phyloP scores from a whole-genome alignment of 2,797 vertebrate genomes.

The Brachyalestes nurse region DNA sequence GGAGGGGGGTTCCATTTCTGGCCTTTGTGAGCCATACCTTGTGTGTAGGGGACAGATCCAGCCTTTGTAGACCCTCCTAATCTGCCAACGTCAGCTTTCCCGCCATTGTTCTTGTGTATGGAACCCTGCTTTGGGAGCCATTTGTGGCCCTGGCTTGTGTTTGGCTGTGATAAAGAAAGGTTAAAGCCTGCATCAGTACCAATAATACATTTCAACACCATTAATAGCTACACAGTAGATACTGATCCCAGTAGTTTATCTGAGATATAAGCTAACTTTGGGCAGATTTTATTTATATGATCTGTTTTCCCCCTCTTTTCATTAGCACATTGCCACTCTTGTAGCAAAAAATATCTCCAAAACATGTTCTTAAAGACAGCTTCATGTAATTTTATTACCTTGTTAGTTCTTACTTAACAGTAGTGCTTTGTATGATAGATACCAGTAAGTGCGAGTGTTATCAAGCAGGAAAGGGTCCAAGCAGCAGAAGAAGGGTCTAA shows the following conservation, averaged over 20 bases:
- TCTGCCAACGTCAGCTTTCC: constrained; percentile 72
- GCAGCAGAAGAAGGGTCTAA: too few relatives aligned
- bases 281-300: neutral
- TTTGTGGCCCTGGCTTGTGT: constrained; percentile 72
- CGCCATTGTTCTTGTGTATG: constrained; percentile 72
- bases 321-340: neutral
- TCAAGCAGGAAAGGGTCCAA: too few relatives aligned
- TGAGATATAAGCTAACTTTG: neutral
- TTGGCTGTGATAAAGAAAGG: constrained; percentile 70
- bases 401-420: too few relatives aligned
- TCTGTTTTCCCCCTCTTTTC: neutral
- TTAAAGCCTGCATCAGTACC: constrained; percentile 28
- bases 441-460: too few relatives aligned
- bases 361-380: too few relatives aligned
- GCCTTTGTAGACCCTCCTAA: constrained; percentile 61
- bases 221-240: neutral
- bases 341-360: too few relatives aligned
- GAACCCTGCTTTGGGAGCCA: constrained; percentile 65
- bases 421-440: too few relatives aligned
- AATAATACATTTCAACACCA: constrained; percentile 18
- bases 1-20: constrained; percentile 62
- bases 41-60: constrained; percentile 43
- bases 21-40: constrained; percentile 64
- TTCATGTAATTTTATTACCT: too few relatives aligned
- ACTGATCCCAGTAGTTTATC: neutral